A percentile compares a stretch with the other conserved stretches of the same genome.
These are phyloP conservation scores for Lethenteron camtschaticum DNA, from an alignment of 2,113 vertebrate species.

Conservation along the genomic window DNA sequence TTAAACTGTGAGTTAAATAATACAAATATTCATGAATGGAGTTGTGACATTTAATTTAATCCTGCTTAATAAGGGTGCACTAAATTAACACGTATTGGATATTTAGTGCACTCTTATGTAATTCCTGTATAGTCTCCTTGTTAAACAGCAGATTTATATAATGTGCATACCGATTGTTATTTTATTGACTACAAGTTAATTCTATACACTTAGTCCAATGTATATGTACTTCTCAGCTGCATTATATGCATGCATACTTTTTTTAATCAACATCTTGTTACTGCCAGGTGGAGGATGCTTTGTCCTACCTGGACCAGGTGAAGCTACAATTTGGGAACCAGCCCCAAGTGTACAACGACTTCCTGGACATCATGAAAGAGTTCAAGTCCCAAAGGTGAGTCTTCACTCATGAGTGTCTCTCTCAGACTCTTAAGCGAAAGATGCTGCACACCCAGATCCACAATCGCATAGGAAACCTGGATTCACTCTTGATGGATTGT, in stretches of 20 bases:
- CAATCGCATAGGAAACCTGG: no score
- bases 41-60: no score
- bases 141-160: not conserved
- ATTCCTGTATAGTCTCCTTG: not conserved
- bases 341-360: slow-evolving; percentile 98
- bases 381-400: slow-evolving; percentile 91
- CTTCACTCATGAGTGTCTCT: no score
- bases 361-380: slow-evolving; percentile 98
- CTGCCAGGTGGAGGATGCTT: slow-evolving; percentile 68
- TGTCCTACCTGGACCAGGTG: slow-evolving; percentile 95
- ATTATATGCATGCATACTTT: not conserved
- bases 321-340: slow-evolving; percentile 96
- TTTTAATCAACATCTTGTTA: not conserved
- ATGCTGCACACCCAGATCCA: no score
- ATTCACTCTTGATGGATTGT: no score
- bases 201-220: not conserved
- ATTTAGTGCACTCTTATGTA: not conserved
- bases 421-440: no score
- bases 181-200: not conserved
- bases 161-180: not conserved
- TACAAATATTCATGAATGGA: no score
- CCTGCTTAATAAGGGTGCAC: not conserved
- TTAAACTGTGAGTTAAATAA: no score
- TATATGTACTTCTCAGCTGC: not conserved
- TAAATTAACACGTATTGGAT: not conserved